Evolutionary conservation across 2,888 invertebrate genomes (phyloP).

Genomic region (Harpalus rufipes): DNA sequence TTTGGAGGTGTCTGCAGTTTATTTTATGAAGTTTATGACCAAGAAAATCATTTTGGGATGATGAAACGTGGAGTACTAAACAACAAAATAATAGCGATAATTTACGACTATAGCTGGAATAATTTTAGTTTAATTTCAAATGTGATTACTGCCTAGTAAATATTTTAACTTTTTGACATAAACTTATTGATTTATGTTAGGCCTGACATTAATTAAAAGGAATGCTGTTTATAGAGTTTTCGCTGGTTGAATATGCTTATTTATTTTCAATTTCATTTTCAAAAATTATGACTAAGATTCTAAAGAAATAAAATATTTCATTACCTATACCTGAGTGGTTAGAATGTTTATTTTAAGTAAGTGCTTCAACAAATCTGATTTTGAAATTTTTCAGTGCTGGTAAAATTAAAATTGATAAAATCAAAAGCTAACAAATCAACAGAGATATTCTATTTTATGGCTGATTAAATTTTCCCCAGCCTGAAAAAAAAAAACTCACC

Average conservation of each 20-base stretch:
- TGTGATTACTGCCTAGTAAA: conserved; percentile 6
- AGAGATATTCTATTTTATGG: too few relatives aligned
- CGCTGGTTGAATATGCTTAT: not conserved
- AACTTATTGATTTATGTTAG: conserved; percentile 18
- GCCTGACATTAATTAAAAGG: conserved; percentile 18
- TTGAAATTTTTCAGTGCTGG: too few relatives aligned
- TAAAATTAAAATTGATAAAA: too few relatives aligned
- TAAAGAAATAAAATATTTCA: too few relatives aligned
- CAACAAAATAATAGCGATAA: conserved; percentile 28
- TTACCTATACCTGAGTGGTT: too few relatives aligned
- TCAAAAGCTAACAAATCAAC: too few relatives aligned
- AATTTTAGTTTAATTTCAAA: conserved; percentile 30
- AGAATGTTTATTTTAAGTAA: too few relatives aligned
- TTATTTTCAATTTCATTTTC: not conserved
- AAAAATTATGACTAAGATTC: not conserved
- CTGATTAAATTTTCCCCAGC: too few relatives aligned
- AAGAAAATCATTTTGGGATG: conserved; percentile 16
- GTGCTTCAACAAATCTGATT: too few relatives aligned
- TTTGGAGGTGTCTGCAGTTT: conserved; percentile 28
- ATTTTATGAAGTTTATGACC: conserved; percentile 28
- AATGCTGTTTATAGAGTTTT: not conserved
- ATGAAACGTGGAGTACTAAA: conserved; percentile 19
- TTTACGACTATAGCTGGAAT: conserved; percentile 24
- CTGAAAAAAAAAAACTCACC: too few relatives aligned
- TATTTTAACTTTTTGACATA: conserved; percentile 20